Percentiles rank a stretch among this genome's conserved stretches.
phyloP scores from a whole-genome alignment of 2,888 invertebrate genomes.

The Netelia virgata region DNA sequence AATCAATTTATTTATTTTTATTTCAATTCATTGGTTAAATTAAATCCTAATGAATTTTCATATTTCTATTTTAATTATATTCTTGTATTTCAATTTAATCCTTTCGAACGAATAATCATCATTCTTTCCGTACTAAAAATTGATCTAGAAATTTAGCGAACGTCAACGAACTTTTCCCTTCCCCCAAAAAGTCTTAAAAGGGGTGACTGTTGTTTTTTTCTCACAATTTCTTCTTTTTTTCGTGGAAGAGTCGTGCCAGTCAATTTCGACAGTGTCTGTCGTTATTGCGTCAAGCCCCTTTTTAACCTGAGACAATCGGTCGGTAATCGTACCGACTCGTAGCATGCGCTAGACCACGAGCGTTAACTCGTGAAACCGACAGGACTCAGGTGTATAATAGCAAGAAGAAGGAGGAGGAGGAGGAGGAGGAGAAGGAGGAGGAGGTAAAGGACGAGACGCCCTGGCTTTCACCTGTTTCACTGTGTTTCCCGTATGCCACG shows the following conservation, averaged over 20 bases:
- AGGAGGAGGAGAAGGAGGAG: conserved; percentile 37
- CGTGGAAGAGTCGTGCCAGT: conserved; percentile 1
- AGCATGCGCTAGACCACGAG: conserved; percentile 65
- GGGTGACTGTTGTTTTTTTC: not conserved
- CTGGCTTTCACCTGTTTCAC: conserved; percentile 81
- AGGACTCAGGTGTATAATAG: conserved; percentile 77
- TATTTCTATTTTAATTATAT: too few relatives aligned
- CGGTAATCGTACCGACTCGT: not conserved
- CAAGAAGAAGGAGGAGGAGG: conserved; percentile 24
- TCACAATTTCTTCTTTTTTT: not conserved
- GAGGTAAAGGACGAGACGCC: conserved; percentile 42
- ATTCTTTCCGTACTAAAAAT: too few relatives aligned
- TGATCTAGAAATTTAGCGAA: too few relatives aligned
- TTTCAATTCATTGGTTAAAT: too few relatives aligned
- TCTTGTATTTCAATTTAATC: too few relatives aligned
- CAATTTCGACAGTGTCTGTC: not conserved
- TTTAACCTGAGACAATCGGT: conserved; percentile 38
- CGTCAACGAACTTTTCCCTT: too few relatives aligned
- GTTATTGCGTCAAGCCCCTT: conserved; percentile 3
- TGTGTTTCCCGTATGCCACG: conserved; percentile 82
- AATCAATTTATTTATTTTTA: too few relatives aligned
- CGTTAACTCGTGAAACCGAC: conserved; percentile 80
- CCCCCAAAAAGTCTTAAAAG: too few relatives aligned
- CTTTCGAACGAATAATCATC: too few relatives aligned
- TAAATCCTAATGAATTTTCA: too few relatives aligned